A percentile compares a stretch with the other conserved stretches of the same genome.
Conservation (phyloP, 2,113 vertebrate species). For the Pollimyrus isidori region DNA sequence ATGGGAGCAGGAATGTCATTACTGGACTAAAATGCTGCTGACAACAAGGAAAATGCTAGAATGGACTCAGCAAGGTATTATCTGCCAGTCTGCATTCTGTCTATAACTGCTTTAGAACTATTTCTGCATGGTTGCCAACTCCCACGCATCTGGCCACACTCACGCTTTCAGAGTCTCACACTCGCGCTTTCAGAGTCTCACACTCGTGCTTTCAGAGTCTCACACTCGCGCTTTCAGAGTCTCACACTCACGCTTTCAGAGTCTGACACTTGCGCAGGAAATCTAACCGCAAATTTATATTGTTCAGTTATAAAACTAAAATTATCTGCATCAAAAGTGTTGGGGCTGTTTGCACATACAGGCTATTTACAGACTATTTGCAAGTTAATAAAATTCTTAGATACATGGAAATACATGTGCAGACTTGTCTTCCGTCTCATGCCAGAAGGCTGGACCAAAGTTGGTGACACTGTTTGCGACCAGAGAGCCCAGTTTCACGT, state of each 20-base stretch:
- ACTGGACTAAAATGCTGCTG: neutral
- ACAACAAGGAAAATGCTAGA: neutral
- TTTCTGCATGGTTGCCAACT: neutral
- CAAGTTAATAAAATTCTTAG: neutral
- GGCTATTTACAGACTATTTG: neutral
- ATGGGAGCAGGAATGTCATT: neutral
- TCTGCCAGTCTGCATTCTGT: neutral
- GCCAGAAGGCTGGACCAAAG: neutral
- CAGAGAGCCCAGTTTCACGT: neutral
- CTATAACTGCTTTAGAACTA: neutral
- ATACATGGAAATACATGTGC: neutral
- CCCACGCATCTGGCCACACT: neutral
- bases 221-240: too few relatives aligned
- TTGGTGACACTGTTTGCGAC: neutral
- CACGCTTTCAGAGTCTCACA: neutral
- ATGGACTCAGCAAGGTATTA: neutral
- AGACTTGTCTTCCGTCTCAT: neutral
- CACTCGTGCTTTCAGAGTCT: neutral
- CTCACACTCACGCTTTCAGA: neutral
- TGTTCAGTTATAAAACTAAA: neutral
- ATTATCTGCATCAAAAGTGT: neutral
- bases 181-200: too few relatives aligned
- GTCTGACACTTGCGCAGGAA: neutral
- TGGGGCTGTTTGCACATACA: neutral
- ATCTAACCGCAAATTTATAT: neutral